Percentiles rank a stretch among this genome's conserved stretches.
Conservation (phyloP, 2,888 invertebrate species). For the Polymixis lichenea region DNA sequence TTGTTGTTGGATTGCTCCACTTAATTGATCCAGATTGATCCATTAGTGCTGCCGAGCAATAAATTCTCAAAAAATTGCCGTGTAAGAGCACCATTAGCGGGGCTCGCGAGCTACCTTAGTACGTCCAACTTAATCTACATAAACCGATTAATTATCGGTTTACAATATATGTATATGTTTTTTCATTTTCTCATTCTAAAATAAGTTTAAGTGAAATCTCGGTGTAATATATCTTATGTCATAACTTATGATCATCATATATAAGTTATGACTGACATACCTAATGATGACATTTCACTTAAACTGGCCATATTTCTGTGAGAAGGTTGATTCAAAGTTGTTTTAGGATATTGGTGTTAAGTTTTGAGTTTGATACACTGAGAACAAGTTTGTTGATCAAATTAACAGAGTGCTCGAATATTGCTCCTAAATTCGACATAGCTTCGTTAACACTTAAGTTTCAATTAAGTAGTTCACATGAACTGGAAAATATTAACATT, state of each 20-base stretch:
- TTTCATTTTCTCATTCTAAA: not conserved
- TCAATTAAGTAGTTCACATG: not conserved
- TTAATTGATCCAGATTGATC: no score
- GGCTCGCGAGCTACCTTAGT: no score
- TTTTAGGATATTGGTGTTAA: not conserved
- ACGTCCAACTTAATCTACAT: no score
- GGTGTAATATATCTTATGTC: no score
- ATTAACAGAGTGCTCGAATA: conserved; percentile 10
- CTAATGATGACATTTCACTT: not conserved
- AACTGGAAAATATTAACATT: not conserved
- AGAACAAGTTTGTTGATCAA: conserved; percentile 12
- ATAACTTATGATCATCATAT: no score
- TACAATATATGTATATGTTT: not conserved
- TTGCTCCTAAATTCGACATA: not conserved
- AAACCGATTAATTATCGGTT: not conserved
- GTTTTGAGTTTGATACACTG: conserved; percentile 10
- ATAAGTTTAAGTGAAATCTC: no score
- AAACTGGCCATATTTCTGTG: not conserved
- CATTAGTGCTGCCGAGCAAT: no score
- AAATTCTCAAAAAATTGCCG: no score
- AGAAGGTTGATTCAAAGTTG: not conserved
- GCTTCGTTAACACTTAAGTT: conserved; percentile 18
- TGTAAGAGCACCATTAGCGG: no score
- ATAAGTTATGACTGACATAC: no score
- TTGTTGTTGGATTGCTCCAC: no score